Evolutionary conservation across 2,113 vertebrate genomes (phyloP).

Genomic region (Furnarius figulus): DNA sequence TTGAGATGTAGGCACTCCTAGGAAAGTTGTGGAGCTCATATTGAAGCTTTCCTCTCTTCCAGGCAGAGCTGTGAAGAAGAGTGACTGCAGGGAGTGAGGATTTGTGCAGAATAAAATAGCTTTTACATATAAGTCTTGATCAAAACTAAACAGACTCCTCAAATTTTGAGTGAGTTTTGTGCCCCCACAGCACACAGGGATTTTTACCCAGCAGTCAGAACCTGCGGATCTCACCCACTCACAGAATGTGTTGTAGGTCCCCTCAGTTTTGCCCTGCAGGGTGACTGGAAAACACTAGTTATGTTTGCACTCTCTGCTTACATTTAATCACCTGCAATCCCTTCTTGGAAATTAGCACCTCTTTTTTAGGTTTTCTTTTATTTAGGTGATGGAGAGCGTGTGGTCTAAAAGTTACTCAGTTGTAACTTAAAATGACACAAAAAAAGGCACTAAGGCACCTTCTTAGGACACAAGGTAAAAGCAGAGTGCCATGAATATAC

Average conservation of each 20-base stretch:
- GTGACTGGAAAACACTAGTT: background rate
- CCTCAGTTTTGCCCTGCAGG: fast-evolving
- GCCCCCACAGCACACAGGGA: fast-evolving
- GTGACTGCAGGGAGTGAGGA: background rate
- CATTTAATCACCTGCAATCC: background rate
- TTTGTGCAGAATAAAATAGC: background rate
- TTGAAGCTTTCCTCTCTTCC: background rate
- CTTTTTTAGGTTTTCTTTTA: background rate
- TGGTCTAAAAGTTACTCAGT: background rate
- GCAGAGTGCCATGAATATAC: background rate
- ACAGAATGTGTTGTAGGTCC: fast-evolving
- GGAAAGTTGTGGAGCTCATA: background rate
- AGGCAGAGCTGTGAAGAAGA: background rate
- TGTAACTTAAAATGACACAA: background rate
- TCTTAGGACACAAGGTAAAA: background rate
- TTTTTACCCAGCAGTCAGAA: background rate
- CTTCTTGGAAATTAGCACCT: background rate
- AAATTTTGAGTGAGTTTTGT: background rate
- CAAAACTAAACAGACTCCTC: background rate
- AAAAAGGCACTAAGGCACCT: background rate
- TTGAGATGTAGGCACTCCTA: background rate
- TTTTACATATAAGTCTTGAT: background rate
- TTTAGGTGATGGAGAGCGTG: background rate
- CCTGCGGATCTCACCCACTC: fast-evolving
- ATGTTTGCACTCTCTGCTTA: background rate